phyloP scores from a whole-genome alignment of 2,888 invertebrate species.

The Athalia circularis region DNA sequence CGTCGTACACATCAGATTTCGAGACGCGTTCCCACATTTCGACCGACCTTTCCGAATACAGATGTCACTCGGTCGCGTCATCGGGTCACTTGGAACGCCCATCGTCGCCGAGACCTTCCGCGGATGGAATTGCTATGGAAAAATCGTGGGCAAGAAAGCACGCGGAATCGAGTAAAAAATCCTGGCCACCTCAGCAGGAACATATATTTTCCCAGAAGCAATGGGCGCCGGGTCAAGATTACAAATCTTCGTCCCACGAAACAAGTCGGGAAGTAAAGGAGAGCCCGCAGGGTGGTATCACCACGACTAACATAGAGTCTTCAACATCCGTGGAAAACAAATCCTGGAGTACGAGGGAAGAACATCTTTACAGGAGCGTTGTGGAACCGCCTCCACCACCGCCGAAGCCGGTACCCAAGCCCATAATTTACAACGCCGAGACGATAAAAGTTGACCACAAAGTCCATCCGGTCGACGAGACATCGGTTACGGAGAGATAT shows the following conservation, averaged over 20 bases:
- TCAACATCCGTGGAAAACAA: conserved; percentile 66
- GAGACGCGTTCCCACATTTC: conserved; percentile 68
- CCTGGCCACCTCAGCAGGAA: conserved; percentile 74
- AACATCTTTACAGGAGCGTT: conserved; percentile 59
- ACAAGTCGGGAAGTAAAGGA: conserved; percentile 64
- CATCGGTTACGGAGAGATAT: conserved; percentile 69
- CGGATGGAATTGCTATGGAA: conserved; percentile 81
- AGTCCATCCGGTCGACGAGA: conserved; percentile 70
- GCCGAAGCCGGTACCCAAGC: conserved; percentile 61
- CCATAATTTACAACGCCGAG: conserved; percentile 73
- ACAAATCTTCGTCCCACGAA: conserved; percentile 66
- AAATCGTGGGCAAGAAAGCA: conserved; percentile 80
- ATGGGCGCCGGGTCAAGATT: conserved; percentile 60
- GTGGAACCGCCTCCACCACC: conserved; percentile 54
- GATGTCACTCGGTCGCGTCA: conserved; percentile 65
- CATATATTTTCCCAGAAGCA: conserved; percentile 49
- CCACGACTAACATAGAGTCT: conserved; percentile 68
- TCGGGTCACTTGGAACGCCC: conserved; percentile 63
- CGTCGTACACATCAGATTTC: conserved; percentile 64
- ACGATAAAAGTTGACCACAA: conserved; percentile 72
- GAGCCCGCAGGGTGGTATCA: conserved; percentile 64
- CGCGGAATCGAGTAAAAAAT: conserved; percentile 73
- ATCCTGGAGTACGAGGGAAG: conserved; percentile 66
- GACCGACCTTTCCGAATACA: conserved; percentile 66
- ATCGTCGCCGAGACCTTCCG: conserved; percentile 77